Evolutionary conservation across 92 coral and sea anemone species (phyloP).

Genomic region (Desmophyllum pertusum): DNA sequence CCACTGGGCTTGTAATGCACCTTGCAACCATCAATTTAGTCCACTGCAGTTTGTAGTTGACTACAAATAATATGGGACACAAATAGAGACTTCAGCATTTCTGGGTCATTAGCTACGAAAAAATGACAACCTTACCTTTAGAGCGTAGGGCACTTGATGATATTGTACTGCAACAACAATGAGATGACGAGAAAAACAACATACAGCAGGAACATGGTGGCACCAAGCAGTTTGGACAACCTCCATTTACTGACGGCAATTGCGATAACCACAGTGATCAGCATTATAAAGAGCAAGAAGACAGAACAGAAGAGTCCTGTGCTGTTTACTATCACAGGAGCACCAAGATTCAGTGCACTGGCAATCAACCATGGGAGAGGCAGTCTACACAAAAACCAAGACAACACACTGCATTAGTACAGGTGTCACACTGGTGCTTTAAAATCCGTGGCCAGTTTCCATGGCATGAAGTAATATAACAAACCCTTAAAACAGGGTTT

Average conservation of each 20-base stretch:
- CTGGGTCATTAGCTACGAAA: background rate
- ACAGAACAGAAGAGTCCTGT: conserved; percentile 87
- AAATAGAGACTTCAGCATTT: background rate
- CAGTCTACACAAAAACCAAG: conserved; percentile 54
- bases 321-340: conserved; percentile 67
- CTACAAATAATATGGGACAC: background rate
- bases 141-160: conserved; percentile 34
- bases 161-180: conserved; percentile 58
- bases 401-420: background rate
- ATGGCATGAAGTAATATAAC: too few relatives aligned
- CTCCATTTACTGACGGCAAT: conserved; percentile 90
- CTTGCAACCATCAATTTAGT: background rate
- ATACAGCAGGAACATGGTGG: conserved; percentile 79
- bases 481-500: too few relatives aligned
- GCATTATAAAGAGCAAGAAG: conserved; percentile 84
- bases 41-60: background rate
- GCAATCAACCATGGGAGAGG: conserved; percentile 91
- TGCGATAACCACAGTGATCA: conserved; percentile 69
- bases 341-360: conserved; percentile 65
- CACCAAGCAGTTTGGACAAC: conserved; percentile 87
- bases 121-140: background rate
- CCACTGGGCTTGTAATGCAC: too few relatives aligned
- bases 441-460: too few relatives aligned
- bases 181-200: conserved; percentile 76
- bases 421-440: too few relatives aligned